These are phyloP conservation scores for Physeter macrocephalus DNA, from an alignment of 2,113 vertebrate species.

Conservation along the genomic window DNA sequence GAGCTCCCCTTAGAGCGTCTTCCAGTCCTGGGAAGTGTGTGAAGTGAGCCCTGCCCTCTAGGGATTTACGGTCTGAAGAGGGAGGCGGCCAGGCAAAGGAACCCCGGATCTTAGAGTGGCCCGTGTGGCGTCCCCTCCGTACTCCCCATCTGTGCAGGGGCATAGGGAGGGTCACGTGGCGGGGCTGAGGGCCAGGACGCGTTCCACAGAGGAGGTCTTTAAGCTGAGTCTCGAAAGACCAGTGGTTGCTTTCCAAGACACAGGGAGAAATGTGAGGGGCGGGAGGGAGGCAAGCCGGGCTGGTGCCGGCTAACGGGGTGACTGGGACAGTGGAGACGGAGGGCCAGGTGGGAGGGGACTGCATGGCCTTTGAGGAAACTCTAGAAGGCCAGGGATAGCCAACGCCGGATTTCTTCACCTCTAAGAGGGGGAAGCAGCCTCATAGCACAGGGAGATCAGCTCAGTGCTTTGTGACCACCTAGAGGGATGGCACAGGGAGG, in stretches of 20 bases:
- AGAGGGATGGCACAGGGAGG: too few relatives aligned
- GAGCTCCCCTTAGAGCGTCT: not conserved
- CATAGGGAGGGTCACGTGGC: not conserved
- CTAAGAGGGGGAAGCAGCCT: too few relatives aligned
- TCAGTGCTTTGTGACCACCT: too few relatives aligned
- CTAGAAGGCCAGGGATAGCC: not conserved
- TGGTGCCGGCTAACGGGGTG: not conserved
- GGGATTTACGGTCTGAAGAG: not conserved
- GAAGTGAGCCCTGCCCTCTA: not conserved
- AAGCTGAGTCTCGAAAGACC: not conserved
- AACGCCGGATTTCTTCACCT: not conserved
- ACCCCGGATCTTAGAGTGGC: not conserved
- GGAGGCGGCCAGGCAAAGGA: not conserved
- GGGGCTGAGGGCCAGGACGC: not conserved
- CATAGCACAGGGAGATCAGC: too few relatives aligned
- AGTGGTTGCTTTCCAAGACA: not conserved
- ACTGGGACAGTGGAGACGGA: not conserved
- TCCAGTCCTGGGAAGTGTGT: not conserved
- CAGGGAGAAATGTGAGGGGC: not conserved
- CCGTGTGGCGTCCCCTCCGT: not conserved
- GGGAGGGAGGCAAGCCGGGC: not conserved
- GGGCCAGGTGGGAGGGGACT: not conserved
- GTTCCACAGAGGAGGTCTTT: not conserved
- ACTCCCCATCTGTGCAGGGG: not conserved
- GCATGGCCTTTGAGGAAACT: not conserved